These are phyloP conservation scores for Drosophila lacicola DNA, from an alignment of 2,888 invertebrate species.

Conservation along the genomic window DNA sequence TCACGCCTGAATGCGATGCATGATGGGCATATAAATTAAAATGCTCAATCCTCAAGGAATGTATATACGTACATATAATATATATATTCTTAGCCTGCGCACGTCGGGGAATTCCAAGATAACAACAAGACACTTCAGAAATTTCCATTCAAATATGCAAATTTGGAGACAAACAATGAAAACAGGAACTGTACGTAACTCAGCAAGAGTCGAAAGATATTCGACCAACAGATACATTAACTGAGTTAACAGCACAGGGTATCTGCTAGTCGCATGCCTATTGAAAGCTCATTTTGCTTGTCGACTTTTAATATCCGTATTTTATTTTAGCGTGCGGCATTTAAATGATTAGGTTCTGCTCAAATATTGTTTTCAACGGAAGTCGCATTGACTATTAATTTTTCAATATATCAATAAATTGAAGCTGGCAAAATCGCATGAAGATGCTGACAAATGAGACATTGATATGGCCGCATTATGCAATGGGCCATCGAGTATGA, in stretches of 20 bases:
- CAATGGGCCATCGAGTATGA: slow-evolving; percentile 49
- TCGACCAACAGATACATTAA: neutral
- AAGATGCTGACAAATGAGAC: slow-evolving; percentile 46
- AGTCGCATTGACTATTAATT: neutral
- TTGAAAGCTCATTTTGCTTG: neutral
- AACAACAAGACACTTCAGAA: slow-evolving; percentile 26
- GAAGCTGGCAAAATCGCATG: slow-evolving; percentile 8
- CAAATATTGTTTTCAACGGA: slow-evolving; percentile 14
- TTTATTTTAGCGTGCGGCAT: slow-evolving; percentile 12
- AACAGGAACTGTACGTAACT: slow-evolving; percentile 6
- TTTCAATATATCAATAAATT: slow-evolving; percentile 4
- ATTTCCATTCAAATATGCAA: slow-evolving; percentile 51
- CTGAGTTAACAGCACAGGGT: neutral
- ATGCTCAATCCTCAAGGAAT: slow-evolving; percentile 29
- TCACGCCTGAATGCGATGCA: slow-evolving; percentile 32
- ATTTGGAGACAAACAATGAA: slow-evolving; percentile 33
- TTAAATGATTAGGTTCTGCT: slow-evolving; percentile 45
- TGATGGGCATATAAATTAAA: slow-evolving; percentile 50
- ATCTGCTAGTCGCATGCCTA: neutral
- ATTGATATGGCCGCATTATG: slow-evolving; percentile 51
- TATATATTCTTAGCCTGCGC: slow-evolving; percentile 34
- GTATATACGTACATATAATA: slow-evolving; percentile 18
- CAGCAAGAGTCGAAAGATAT: slow-evolving; percentile 1
- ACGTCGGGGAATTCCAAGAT: slow-evolving; percentile 39
- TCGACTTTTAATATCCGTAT: slow-evolving; percentile 12